Evolutionary conservation across 2,113 vertebrate species (phyloP).

Genomic region (Rana temporaria): DNA sequence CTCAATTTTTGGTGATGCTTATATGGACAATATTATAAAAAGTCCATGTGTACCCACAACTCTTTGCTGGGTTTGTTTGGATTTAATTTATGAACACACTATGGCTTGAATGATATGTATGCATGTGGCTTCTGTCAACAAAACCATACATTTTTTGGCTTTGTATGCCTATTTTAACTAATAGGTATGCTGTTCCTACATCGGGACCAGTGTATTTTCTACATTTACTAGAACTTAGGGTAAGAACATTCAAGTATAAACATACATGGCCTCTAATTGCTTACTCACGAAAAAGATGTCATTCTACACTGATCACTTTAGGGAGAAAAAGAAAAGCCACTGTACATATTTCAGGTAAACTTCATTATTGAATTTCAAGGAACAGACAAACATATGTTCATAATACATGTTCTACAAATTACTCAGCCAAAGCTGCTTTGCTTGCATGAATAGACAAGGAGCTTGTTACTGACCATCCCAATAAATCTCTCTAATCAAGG

Average conservation of each 20-base stretch:
- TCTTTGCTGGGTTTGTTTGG: constrained; percentile 15
- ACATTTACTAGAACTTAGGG: neutral
- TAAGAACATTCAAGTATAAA: neutral
- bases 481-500: constrained; percentile 1
- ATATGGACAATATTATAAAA: constrained; percentile 21
- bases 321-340: neutral
- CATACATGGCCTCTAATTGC: neutral
- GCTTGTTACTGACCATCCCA: neutral
- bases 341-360: neutral
- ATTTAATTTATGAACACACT: neutral
- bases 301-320: neutral
- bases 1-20: neutral
- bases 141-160: neutral
- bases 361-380: neutral
- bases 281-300: neutral
- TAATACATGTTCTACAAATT: neutral
- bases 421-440: neutral
- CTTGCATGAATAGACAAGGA: neutral
- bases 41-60: constrained; percentile 23
- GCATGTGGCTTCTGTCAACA: constrained; percentile 12
- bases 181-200: constrained; percentile 13
- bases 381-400: neutral
- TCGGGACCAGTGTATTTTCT: neutral
- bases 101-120: neutral
- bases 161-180: neutral